Evolutionary conservation across 2,797 vertebrate genomes (phyloP).

Genomic region (Siniperca scherzeri): DNA sequence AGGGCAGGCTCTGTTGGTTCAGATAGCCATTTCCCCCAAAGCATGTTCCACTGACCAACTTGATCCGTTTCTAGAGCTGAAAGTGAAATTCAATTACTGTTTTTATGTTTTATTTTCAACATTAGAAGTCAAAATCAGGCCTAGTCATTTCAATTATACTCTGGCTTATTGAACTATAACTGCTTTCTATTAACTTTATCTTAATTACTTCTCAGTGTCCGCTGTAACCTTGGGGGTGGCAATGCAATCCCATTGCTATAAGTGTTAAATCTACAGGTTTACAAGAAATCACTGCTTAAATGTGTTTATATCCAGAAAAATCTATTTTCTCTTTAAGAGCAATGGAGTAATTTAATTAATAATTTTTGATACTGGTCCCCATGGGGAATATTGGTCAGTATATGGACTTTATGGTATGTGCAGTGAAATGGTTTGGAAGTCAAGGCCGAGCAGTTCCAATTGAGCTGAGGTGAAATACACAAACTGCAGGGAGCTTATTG

Average conservation of each 20-base stretch:
- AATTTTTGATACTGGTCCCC: conserved; percentile 2
- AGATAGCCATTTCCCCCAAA: conserved; percentile 34
- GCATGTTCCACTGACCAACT: conserved; percentile 27
- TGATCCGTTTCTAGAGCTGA: conserved; percentile 41
- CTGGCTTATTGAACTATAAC: conserved; percentile 79
- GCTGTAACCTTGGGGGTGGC: conserved; percentile 71
- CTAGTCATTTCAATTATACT: conserved; percentile 79
- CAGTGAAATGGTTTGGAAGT: conserved; percentile 27
- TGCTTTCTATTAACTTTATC: conserved; percentile 82
- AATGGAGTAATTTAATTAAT: conserved; percentile 19
- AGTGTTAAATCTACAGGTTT: conserved; percentile 62
- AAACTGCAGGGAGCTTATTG: conserved; percentile 48
- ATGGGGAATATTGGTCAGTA: conserved; percentile 2
- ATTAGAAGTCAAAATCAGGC: conserved; percentile 61
- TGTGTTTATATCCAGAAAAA: conserved; percentile 27
- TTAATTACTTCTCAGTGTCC: conserved; percentile 80
- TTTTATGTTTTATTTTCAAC: conserved; percentile 68
- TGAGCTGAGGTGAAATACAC: conserved; percentile 50
- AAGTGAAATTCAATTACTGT: conserved; percentile 66
- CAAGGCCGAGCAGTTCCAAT: conserved; percentile 31
- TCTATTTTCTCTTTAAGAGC: conserved; percentile 14
- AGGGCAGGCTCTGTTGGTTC: conserved; percentile 15
- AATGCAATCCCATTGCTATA: conserved; percentile 45
- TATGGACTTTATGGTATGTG: background rate
- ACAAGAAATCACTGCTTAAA: conserved; percentile 42